Conservation (phyloP, 2,113 vertebrate genomes). For the Neolamprologus sp. region DNA sequence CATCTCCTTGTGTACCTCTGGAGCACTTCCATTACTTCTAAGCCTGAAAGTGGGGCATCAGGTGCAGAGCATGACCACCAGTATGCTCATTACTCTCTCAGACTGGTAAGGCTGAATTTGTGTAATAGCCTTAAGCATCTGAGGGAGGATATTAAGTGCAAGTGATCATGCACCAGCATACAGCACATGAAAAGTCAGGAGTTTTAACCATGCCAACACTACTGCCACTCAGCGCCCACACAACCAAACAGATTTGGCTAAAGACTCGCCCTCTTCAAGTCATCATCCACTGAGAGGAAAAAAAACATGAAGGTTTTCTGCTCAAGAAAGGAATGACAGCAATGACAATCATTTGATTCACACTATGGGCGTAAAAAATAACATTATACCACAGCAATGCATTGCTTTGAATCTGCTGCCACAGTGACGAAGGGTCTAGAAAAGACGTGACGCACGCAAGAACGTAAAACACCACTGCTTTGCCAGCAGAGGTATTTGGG, state of each 20-base stretch:
- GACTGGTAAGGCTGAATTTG: not conserved
- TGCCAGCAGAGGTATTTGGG: slow-evolving; percentile 3
- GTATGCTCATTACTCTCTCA: not conserved
- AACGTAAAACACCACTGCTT: not conserved
- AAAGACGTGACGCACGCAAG: slow-evolving; percentile 8
- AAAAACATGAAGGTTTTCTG: not conserved
- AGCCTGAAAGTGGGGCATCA: not conserved
- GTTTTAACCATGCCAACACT: not conserved
- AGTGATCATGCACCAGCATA: not conserved
- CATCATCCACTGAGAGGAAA: not conserved
- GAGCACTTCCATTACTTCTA: not conserved
- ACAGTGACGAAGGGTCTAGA: not conserved
- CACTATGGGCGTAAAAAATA: not conserved
- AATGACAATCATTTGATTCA: slow-evolving; percentile 4
- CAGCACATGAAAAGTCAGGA: not conserved
- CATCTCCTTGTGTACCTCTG: not conserved
- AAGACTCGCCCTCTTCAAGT: not conserved
- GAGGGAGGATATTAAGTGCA: not conserved
- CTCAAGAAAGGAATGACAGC: not conserved
- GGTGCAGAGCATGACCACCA: not conserved
- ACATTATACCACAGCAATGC: not conserved
- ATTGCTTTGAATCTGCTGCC: slow-evolving; percentile 7
- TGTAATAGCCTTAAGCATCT: not conserved
- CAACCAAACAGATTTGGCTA: not conserved
- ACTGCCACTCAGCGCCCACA: not conserved